Conservation (phyloP, 2,888 invertebrate genomes). For the Amblyjoppa proteus region DNA sequence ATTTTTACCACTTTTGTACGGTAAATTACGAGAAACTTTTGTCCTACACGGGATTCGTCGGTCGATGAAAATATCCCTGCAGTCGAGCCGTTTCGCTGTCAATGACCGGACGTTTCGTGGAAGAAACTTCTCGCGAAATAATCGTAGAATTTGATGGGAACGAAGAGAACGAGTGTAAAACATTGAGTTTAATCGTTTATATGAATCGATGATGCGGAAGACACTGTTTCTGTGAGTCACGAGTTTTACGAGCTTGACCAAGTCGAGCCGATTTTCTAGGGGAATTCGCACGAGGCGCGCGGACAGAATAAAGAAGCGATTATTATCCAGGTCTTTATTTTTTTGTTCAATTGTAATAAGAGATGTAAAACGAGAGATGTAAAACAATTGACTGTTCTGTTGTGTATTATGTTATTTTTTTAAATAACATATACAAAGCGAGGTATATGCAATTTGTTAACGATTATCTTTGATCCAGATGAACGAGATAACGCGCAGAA, state of each 20-base stretch:
- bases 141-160: neutral
- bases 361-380: too few relatives aligned
- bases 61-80: conserved; percentile 38
- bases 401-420: neutral
- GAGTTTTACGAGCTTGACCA: neutral
- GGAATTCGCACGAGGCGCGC: too few relatives aligned
- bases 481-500: conserved; percentile 21
- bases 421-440: neutral
- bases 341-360: too few relatives aligned
- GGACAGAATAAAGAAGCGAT: too few relatives aligned
- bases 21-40: too few relatives aligned
- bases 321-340: too few relatives aligned
- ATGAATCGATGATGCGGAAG: neutral
- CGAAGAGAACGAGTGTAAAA: neutral
- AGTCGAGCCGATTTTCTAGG: too few relatives aligned
- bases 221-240: conserved; percentile 4
- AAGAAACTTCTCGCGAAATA: neutral
- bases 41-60: neutral
- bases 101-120: conserved; percentile 41
- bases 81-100: conserved; percentile 29
- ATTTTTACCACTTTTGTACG: too few relatives aligned
- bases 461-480: conserved; percentile 11
- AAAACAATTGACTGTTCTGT: neutral
- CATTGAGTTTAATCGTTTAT: neutral
- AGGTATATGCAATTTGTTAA: neutral